These are phyloP conservation scores for Borostomias antarcticus DNA, from an alignment of 2,797 vertebrate species.

Conservation along the genomic window DNA sequence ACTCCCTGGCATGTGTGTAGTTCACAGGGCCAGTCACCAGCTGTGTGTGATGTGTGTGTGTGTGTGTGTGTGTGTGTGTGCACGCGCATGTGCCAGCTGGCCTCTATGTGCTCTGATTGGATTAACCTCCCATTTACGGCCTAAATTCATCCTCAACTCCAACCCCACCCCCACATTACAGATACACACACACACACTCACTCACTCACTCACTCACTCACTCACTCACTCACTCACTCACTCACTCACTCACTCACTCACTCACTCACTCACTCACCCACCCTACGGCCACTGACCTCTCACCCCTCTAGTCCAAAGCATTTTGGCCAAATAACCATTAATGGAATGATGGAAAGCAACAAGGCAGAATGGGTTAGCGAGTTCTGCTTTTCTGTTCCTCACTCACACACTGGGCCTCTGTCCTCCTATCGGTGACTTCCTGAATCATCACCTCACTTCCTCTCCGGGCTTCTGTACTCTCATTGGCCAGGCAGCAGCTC, in stretches of 20 bases:
- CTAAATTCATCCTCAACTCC: slow-evolving; percentile 67
- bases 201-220: slow-evolving; percentile 15
- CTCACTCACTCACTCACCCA: slow-evolving; percentile 10
- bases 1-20: slow-evolving; percentile 61
- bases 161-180: slow-evolving; percentile 26
- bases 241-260: slow-evolving; percentile 15
- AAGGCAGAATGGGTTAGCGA: too few species aligned
- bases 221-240: slow-evolving; percentile 13
- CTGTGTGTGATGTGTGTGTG: slow-evolving; percentile 53
- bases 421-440: slow-evolving; percentile 51
- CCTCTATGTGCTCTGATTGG: slow-evolving; percentile 68
- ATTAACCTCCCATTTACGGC: slow-evolving; percentile 75
- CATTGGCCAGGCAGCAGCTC: slow-evolving; percentile 46
- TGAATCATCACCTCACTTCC: slow-evolving; percentile 58
- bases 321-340: neutral
- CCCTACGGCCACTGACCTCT: too few species aligned
- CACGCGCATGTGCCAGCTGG: slow-evolving; percentile 69
- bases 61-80: slow-evolving; percentile 26
- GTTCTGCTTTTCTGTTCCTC: slow-evolving; percentile 34
- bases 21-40: slow-evolving; percentile 68
- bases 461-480: slow-evolving; percentile 31
- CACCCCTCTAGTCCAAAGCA: too few species aligned
- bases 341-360: too few species aligned
- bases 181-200: slow-evolving; percentile 14
- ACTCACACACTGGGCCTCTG: slow-evolving; percentile 21